A percentile compares a stretch with the other conserved stretches of the same genome.
Evolutionary conservation across 2,888 invertebrate genomes (phyloP).

Genomic region (Lymantria dispar): DNA sequence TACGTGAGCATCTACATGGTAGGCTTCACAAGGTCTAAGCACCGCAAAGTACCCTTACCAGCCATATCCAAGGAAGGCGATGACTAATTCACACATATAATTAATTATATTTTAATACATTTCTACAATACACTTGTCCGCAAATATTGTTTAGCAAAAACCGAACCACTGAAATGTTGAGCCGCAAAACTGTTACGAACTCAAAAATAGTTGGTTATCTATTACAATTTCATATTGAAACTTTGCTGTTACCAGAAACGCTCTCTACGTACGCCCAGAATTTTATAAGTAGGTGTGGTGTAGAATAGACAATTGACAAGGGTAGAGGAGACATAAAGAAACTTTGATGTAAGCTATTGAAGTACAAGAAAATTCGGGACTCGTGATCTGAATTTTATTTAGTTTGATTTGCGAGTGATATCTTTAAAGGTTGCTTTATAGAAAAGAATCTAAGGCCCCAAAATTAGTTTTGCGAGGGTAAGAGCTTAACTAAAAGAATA

Average conservation of each 20-base stretch:
- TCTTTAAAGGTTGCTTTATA: constrained; percentile 31
- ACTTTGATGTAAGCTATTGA: constrained; percentile 62
- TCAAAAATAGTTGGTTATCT: constrained; percentile 20
- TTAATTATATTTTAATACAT: too few relatives aligned
- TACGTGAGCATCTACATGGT: too few relatives aligned
- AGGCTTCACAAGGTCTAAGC: too few relatives aligned
- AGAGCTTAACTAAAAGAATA: too few relatives aligned
- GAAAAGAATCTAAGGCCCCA: constrained; percentile 6
- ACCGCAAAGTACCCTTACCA: too few relatives aligned
- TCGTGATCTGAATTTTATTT: constrained; percentile 59
- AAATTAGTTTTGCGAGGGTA: too few relatives aligned
- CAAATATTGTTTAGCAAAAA: background rate
- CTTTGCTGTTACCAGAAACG: constrained; percentile 22
- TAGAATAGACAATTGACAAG: constrained; percentile 64
- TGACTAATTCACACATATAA: too few relatives aligned
- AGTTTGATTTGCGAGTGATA: constrained; percentile 53
- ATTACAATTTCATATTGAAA: constrained; percentile 26
- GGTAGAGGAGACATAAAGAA: constrained; percentile 56
- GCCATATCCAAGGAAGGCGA: too few relatives aligned
- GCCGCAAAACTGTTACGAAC: constrained; percentile 9
- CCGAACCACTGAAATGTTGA: background rate
- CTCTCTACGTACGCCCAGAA: constrained; percentile 23
- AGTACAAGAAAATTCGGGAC: constrained; percentile 54
- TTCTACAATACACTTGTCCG: background rate
- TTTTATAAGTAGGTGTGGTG: constrained; percentile 36